Evolutionary conservation across 2,797 vertebrate genomes (phyloP).

Genomic region (Nannoperca australis): DNA sequence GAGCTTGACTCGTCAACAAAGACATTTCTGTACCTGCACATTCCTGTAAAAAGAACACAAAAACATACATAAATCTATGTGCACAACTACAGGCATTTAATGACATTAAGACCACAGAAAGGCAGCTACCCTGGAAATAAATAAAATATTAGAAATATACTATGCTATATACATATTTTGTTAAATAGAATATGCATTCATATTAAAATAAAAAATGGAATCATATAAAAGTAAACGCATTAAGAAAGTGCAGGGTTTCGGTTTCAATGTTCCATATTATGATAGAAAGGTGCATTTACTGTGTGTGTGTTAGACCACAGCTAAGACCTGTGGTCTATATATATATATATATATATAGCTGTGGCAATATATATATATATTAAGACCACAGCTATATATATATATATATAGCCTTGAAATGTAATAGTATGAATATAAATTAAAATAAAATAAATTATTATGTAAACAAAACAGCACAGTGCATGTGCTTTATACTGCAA

Average conservation of each 20-base stretch:
- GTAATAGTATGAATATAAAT: too few species aligned
- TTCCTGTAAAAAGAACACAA: neutral
- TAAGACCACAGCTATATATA: too few species aligned
- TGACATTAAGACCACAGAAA: neutral
- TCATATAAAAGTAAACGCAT: neutral
- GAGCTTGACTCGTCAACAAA: neutral
- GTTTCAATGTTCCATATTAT: neutral
- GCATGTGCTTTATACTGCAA: neutral
- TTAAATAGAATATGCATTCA: neutral
- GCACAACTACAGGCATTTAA: neutral
- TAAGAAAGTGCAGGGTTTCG: neutral
- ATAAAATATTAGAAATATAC: neutral
- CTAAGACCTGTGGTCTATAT: too few species aligned
- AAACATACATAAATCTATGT: neutral
- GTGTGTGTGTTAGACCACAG: too few species aligned
- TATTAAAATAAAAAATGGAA: conserved; percentile 3
- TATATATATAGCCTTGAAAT: too few species aligned
- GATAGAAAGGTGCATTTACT: conserved; percentile 2
- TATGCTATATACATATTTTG: neutral
- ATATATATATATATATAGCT: too few species aligned
- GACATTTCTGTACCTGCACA: neutral
- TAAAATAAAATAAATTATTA: neutral
- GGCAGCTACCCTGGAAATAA: neutral
- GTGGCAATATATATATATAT: too few species aligned
- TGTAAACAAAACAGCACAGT: neutral